These are phyloP conservation scores for Drosophila pseudotakahashii DNA, from an alignment of 2,888 invertebrate genomes.

Conservation along the genomic window DNA sequence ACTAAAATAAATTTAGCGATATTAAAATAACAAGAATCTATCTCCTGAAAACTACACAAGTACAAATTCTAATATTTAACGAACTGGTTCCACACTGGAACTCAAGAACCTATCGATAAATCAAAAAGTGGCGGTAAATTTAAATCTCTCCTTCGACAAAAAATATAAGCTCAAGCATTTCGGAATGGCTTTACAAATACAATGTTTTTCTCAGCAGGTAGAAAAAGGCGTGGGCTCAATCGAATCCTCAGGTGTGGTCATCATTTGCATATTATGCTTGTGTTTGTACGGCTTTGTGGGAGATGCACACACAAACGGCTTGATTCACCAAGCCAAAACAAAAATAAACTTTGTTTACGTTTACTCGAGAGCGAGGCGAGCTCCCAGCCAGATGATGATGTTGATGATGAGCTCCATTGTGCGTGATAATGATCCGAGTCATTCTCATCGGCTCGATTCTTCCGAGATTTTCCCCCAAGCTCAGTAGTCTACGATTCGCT, in stretches of 20 bases:
- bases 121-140: neutral
- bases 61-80: neutral
- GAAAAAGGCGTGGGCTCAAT: neutral
- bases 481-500: constrained; percentile 55
- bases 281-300: constrained; percentile 5
- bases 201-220: neutral
- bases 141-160: neutral
- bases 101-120: constrained; percentile 6
- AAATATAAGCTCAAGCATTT: neutral
- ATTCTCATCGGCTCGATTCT: constrained; percentile 34
- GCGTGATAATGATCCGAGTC: constrained; percentile 54
- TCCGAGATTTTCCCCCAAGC: constrained; percentile 25
- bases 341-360: constrained; percentile 40
- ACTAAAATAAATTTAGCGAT: no score
- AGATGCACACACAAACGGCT: constrained; percentile 7
- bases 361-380: constrained; percentile 7
- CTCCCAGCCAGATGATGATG: constrained; percentile 11
- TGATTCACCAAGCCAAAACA: constrained; percentile 29
- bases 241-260: neutral
- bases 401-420: constrained; percentile 34
- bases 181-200: neutral
- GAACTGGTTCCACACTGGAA: neutral
- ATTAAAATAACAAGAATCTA: no score
- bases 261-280: constrained; percentile 12
- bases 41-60: no score